Evolutionary conservation across 2,888 invertebrate species (phyloP).

Genomic region (Ceratothoa steindachneri): DNA sequence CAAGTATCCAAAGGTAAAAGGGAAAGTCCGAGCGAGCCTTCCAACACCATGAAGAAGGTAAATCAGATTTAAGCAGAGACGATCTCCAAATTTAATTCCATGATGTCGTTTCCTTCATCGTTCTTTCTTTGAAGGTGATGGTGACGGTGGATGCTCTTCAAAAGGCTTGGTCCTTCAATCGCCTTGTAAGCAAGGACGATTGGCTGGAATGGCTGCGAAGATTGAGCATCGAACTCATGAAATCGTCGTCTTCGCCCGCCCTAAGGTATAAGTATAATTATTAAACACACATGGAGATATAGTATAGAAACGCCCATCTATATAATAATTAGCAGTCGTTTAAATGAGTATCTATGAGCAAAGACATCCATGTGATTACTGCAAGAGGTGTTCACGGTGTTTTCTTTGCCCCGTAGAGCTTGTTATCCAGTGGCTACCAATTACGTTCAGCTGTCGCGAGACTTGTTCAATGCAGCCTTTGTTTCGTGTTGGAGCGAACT

Average conservation of each 20-base stretch:
- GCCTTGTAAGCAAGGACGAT: slow-evolving; percentile 93
- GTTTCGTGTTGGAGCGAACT: slow-evolving; percentile 98
- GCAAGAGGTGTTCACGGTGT: too few species aligned
- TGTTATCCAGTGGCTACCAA: slow-evolving; percentile 89
- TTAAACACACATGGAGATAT: too few species aligned
- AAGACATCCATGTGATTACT: too few species aligned
- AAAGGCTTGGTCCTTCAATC: slow-evolving; percentile 84
- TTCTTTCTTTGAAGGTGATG: neutral
- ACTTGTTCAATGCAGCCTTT: slow-evolving; percentile 96
- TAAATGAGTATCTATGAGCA: too few species aligned
- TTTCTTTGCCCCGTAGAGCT: slow-evolving; percentile 66
- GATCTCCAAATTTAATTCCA: too few species aligned
- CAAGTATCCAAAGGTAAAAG: neutral
- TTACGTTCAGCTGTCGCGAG: slow-evolving; percentile 89
- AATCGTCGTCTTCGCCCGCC: slow-evolving; percentile 92
- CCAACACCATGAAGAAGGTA: neutral
- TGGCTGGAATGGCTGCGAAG: slow-evolving; percentile 96
- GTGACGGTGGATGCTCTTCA: slow-evolving; percentile 59
- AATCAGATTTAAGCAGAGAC: too few species aligned
- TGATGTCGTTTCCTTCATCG: neutral
- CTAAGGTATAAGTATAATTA: slow-evolving; percentile 64
- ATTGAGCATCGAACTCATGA: slow-evolving; percentile 85
- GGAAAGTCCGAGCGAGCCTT: neutral
- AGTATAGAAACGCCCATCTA: too few species aligned
- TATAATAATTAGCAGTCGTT: too few species aligned